Evolutionary conservation across 2,888 invertebrate genomes (phyloP).

Genomic region (Pollenia amentaria): DNA sequence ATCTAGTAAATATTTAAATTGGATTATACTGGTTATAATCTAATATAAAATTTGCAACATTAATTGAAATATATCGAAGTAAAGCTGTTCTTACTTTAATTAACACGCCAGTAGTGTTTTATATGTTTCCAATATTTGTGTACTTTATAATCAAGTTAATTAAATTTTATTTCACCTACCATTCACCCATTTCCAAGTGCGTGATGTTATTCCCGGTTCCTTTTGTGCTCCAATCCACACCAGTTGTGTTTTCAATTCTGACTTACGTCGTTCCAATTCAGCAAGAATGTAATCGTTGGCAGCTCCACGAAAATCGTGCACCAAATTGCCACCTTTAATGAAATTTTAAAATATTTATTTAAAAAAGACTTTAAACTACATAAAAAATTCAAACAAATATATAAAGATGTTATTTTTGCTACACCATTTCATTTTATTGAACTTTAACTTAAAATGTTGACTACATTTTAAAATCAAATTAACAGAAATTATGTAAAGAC

Average conservation of each 20-base stretch:
- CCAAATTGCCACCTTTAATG: slow-evolving; percentile 83
- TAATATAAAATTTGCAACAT: no score
- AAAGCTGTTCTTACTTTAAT: no score
- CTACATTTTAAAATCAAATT: neutral
- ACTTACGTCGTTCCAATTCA: slow-evolving; percentile 92
- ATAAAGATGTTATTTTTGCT: slow-evolving; percentile 18
- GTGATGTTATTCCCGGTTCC: slow-evolving; percentile 92
- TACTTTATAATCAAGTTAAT: no score
- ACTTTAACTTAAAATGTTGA: neutral
- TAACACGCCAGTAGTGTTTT: no score
- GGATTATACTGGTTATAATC: no score
- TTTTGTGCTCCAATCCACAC: slow-evolving; percentile 97
- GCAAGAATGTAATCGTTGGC: slow-evolving; percentile 87
- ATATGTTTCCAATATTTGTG: no score
- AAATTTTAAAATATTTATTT: slow-evolving; percentile 16
- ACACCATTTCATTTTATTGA: slow-evolving; percentile 33
- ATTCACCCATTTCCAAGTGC: slow-evolving; percentile 96
- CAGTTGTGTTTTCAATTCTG: slow-evolving; percentile 92
- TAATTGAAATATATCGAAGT: no score
- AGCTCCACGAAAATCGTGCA: slow-evolving; percentile 83
- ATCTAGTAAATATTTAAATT: no score
- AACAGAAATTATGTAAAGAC: no score
- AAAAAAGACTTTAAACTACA: slow-evolving; percentile 1
- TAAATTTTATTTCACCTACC: slow-evolving; percentile 86
- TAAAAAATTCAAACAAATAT: neutral